phyloP scores from a whole-genome alignment of 2,113 vertebrate species.

The Gambusia holbrooki region DNA sequence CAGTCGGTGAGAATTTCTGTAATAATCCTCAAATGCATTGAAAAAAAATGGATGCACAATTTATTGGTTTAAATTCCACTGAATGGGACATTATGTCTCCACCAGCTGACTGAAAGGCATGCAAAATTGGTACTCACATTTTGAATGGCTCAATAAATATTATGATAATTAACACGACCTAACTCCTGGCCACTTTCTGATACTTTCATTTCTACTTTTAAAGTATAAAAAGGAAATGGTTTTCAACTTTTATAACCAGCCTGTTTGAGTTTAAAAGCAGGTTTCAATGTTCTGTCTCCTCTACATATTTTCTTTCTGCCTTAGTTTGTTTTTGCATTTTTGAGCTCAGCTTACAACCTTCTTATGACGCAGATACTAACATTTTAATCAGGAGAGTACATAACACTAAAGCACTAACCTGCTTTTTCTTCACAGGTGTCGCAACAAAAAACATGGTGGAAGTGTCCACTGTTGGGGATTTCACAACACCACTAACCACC shows the following conservation, averaged over 20 bases:
- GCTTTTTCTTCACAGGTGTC: constrained; percentile 15
- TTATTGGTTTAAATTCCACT: no score
- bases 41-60: no score
- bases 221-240: background rate
- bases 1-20: no score
- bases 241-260: background rate
- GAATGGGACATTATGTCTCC: no score
- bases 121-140: no score
- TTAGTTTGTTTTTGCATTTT: background rate
- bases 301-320: background rate
- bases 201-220: no score
- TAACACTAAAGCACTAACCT: background rate
- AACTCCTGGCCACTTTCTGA: no score
- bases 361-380: background rate
- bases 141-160: no score
- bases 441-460: background rate
- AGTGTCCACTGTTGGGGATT: background rate
- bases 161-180: no score
- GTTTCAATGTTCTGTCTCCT: background rate
- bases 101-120: no score
- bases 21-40: no score
- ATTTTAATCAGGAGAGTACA: background rate
- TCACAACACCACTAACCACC: constrained; percentile 24
- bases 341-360: background rate
- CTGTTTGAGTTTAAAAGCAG: background rate